Evolutionary conservation across 2,797 vertebrate species (phyloP), one percentile per base, ranked within the genome.

Genomic region (Argentina silus): DNA sequence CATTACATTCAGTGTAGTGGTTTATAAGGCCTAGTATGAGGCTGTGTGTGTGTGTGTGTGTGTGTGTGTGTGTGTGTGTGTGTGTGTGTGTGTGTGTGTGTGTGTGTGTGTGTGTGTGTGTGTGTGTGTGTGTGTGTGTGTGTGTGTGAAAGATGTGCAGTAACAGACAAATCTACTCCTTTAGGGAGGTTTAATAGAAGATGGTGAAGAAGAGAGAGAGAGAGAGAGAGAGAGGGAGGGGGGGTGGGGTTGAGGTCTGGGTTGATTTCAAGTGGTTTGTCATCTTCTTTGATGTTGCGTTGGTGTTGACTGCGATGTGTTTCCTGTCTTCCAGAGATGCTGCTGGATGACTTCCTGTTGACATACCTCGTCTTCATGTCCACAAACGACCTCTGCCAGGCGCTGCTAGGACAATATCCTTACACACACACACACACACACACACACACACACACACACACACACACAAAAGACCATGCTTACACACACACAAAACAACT

Each of bases 281-380:
- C 53, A 1, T 48, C 2, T 14, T 48, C 17, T 1, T 48, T 12
- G 15, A 7, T 47, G 10, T 60, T 23, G 15, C 9, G 42, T 5
- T 36, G 43, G 36, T 9, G 55, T 6, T 69, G 65, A 72, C 55
- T 75, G 6, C 67, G 43, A 59, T 71, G 7, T 3, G 14, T 86
- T 81, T 84, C 44, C 64, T 86, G 55, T 89, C 63, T 92, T 94
- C 64, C 94, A 99, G 97, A 98, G 90, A 96, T 96, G 86, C 95
- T 98, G 75, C 94, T 98, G 78, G 97, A 98, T 81, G 97, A 99
- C 90, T 99, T 99, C 92, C 92, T 99, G 81, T 92, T 99, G 92
- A 99, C 97, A 0, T 99, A 98, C 87, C 95, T 97, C 0, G 97
- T 98, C 76, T 98, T 99, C 94, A 99, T 99, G 97, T 96, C 97